Conservation (phyloP, 1,140 invertebrate species). For the Tenebrio molitor region DNA sequence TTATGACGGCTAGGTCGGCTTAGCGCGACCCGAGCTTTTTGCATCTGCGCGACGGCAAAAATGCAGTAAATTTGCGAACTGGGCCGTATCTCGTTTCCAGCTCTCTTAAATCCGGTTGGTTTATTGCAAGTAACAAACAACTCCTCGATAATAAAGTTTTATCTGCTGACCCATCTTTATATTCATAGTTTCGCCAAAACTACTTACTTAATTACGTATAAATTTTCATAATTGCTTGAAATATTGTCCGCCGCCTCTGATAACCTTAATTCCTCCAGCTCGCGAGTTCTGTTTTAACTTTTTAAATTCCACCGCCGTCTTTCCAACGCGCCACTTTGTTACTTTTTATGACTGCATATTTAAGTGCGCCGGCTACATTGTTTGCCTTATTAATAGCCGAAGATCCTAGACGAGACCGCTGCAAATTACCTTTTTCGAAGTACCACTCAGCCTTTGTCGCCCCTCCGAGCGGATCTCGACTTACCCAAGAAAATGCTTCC, state of each 20-base stretch:
- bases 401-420: slow-evolving; percentile 7
- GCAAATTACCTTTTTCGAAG: no score
- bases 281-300: slow-evolving; percentile 2
- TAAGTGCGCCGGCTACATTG: slow-evolving; percentile 30
- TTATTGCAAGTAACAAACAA: slow-evolving; percentile 37
- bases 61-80: slow-evolving; percentile 38
- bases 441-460: no score
- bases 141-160: slow-evolving; percentile 30
- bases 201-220: slow-evolving; percentile 43
- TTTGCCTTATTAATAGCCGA: slow-evolving; percentile 39
- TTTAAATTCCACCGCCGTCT: slow-evolving; percentile 16
- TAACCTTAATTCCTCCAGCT: slow-evolving; percentile 11
- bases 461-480: background rate
- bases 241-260: slow-evolving; percentile 23
- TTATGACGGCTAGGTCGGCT: background rate
- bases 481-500: background rate
- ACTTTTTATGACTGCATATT: slow-evolving; percentile 40
- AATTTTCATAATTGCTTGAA: slow-evolving; percentile 43
- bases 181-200: slow-evolving; percentile 34
- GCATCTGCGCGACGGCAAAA: slow-evolving; percentile 5
- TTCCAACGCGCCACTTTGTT: slow-evolving; percentile 9
- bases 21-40: slow-evolving; percentile 1
- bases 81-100: slow-evolving; percentile 27
- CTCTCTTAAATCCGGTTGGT: slow-evolving; percentile 31
- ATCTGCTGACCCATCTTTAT: slow-evolving; percentile 22